Evolutionary conservation across 2,113 vertebrate species (phyloP), one percentile per base, ranked within the genome.

Genomic region (Clarias batrachus): DNA sequence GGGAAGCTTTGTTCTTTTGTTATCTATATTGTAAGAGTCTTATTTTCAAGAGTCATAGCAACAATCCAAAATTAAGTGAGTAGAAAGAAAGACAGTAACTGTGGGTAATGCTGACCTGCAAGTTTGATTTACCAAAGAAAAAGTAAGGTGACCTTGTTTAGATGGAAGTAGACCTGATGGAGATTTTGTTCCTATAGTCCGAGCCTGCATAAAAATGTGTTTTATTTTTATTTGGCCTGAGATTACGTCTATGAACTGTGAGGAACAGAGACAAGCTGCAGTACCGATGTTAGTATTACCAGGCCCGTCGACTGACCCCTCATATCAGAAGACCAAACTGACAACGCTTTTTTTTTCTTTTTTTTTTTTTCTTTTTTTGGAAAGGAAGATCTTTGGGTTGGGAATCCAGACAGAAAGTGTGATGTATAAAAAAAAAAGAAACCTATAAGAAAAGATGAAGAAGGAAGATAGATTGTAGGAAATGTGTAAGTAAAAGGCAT

Each of bases 1-100:
- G 92, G 91, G 92, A 91, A 90, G 89, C 87, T 89, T 92, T 92
- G 85, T 88, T 89, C 54, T 63, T 84, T 73, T 65, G 85, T 27
- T 89, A 68, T 85, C 68, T 84, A 71, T 86, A 87, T 71, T 84
- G 74, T 6, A 78, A 92, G 84, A 87, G 91, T 95, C 90, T 94
- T 94, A 91, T 92, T 86, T 59, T 41, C 27, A 68, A 80, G 80
- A 82, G 82, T 86, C 71, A 33, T 83, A 80, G 76, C 80, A 89
- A 81, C 91, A 87, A 81, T 85, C 86, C 85, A 48, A 73, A 65
- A 25, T n/a, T 1, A 84, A 48, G n/a, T 57, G 60, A 70, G 11
- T 60, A 6, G 63, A 27, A 19, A 9, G 33, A 68, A 12, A 6
- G 13, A 52, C 54, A 54, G 85, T 74, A 25, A 73, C 5, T 17